Conservation (phyloP, 2,797 vertebrate species). For the Phrynocephalus vlangalii region DNA sequence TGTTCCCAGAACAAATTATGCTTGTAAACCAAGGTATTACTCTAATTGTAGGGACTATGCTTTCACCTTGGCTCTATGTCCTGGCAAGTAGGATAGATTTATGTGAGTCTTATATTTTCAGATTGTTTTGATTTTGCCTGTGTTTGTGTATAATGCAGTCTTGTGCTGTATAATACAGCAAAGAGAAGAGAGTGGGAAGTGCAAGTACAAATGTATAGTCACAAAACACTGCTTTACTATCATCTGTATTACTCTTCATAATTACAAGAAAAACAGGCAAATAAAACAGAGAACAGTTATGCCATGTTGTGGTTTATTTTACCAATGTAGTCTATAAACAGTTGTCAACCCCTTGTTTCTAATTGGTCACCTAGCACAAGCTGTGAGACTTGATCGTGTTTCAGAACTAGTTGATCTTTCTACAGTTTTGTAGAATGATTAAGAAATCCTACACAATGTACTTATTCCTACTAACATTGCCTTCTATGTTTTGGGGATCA, state of each 20-base stretch:
- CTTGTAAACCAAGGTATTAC: too few species aligned
- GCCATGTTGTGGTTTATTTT: slow-evolving; percentile 44
- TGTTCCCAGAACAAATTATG: too few species aligned
- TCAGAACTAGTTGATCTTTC: slow-evolving; percentile 36
- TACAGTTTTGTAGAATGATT: slow-evolving; percentile 55
- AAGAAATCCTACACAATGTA: slow-evolving; percentile 43
- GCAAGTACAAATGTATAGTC: background rate
- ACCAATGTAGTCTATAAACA: slow-evolving; percentile 44
- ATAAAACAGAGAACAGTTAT: slow-evolving; percentile 16
- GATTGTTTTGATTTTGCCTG: background rate
- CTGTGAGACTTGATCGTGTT: slow-evolving; percentile 46
- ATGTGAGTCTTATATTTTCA: background rate
- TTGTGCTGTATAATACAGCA: background rate
- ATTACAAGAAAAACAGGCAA: slow-evolving; percentile 35
- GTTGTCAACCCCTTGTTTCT: slow-evolving; percentile 40
- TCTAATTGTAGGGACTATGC: too few species aligned
- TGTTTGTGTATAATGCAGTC: background rate
- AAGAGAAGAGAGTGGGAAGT: slow-evolving; percentile 1
- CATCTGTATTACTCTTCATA: slow-evolving; percentile 43
- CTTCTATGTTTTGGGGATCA: slow-evolving; percentile 47
- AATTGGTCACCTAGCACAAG: slow-evolving; percentile 43
- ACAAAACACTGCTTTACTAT: slow-evolving; percentile 10
- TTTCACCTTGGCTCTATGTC: too few species aligned
- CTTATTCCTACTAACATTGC: slow-evolving; percentile 54
- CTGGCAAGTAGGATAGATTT: slow-evolving; percentile 14